Evolutionary conservation across 2,888 invertebrate genomes (phyloP).

Genomic region (Meghimatium bilineatum): DNA sequence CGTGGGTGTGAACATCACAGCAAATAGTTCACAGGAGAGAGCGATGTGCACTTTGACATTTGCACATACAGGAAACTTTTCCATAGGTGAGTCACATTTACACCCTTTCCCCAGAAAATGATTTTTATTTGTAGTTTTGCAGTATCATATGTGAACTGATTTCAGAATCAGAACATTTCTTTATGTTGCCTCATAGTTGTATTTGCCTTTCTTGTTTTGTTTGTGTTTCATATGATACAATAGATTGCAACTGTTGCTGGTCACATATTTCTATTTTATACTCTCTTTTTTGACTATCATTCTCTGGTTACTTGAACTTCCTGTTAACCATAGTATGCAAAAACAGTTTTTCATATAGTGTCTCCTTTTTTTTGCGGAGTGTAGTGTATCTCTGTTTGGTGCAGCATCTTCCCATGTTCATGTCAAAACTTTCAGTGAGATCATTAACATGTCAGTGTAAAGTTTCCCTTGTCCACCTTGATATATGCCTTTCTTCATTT

Average conservation of each 20-base stretch:
- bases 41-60: slow-evolving; percentile 44
- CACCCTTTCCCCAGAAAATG: neutral
- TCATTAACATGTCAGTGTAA: too few species aligned
- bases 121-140: neutral
- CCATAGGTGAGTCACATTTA: slow-evolving; percentile 39
- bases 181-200: neutral
- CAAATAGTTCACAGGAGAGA: slow-evolving; percentile 40
- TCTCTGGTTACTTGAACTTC: neutral
- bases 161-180: neutral
- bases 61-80: slow-evolving; percentile 39
- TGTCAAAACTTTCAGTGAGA: too few species aligned
- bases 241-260: neutral
- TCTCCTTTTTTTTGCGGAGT: too few species aligned
- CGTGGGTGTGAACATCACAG: slow-evolving; percentile 40
- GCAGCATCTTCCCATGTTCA: too few species aligned
- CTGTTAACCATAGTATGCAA: too few species aligned
- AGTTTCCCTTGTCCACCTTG: too few species aligned
- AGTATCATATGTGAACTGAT: neutral
- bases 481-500: too few species aligned
- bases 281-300: neutral
- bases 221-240: neutral
- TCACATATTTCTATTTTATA: neutral
- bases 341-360: too few species aligned
- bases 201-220: neutral
- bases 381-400: too few species aligned